Evolutionary conservation across 2,888 invertebrate species (phyloP), one percentile per base, ranked within the genome.

Genomic region (Aquatica leii): DNA sequence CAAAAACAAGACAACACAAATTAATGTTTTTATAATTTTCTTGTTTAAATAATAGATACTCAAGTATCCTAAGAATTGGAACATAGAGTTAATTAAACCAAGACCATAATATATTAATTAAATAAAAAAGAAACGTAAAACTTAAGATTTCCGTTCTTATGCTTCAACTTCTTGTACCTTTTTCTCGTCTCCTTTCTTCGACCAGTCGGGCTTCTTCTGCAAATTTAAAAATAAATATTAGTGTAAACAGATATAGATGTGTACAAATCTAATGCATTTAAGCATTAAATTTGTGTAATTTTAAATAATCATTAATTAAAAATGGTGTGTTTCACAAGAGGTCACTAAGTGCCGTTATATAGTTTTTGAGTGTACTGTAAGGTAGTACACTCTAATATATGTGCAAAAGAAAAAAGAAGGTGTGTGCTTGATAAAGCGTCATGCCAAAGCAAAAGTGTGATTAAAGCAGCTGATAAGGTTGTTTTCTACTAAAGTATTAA

Each of bases 161-260:
- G 92, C 93, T 86, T 93, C 93, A 83, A 90, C 90, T 84, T 91
- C 93, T 86, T 88, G 89, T 90, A 93, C 93, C 86, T 88, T 87
- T 84, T 90, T 88, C 78, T 94, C 93, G 80, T 92, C 92, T 82
- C 89, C 89, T 82, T 93, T 93, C 89, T 95, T 95, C 82, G 94
- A 94, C 94, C 94, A 95, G 86, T 95, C 95, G 78, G 94, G 94
- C 85, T 95, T 95, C 87, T 94, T 94, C 93, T 94, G 91, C 79
- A 87, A 84, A 77, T 73, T 69, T 77, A 71, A 24, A 17, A 46
- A 46, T 2, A 46, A 46, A 18, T 11, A 46, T 15, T 17, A 41
- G 20, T 17, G 11, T 31, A 12, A 12, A 43, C n/a, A n/a, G n/a
- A n/a, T n/a, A n/a, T n/a, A n/a, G n/a, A n/a, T n/a, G n/a, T n/a